Percentiles rank a stretch among this genome's conserved stretches.
Conservation (phyloP, 2,113 vertebrate genomes). For the Dicerorhinus sumatrensis region DNA sequence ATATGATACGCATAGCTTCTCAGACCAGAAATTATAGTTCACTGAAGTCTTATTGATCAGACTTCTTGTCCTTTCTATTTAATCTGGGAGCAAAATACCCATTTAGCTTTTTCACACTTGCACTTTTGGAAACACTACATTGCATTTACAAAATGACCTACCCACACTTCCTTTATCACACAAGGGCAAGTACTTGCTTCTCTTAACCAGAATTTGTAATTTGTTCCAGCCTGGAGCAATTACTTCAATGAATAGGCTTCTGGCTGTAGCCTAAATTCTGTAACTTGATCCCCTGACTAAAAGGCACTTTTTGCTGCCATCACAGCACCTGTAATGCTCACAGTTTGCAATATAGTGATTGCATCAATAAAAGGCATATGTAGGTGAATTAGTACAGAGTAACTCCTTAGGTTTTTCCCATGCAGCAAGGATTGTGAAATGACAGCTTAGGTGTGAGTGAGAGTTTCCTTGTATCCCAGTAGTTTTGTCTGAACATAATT, state of each 20-base stretch:
- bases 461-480: slow-evolving; percentile 33
- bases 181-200: slow-evolving; percentile 12
- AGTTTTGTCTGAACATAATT: slow-evolving; percentile 59
- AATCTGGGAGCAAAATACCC: neutral
- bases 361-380: slow-evolving; percentile 47
- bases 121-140: neutral
- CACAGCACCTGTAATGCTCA: slow-evolving; percentile 27
- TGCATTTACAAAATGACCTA: neutral
- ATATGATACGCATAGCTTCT: neutral
- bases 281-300: slow-evolving; percentile 70
- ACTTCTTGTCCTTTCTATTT: neutral
- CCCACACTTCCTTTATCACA: neutral
- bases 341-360: neutral
- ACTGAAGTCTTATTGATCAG: neutral
- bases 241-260: slow-evolving; percentile 71
- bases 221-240: slow-evolving; percentile 77
- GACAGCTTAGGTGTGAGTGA: slow-evolving; percentile 11
- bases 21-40: neutral
- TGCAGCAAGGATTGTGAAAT: slow-evolving; percentile 33
- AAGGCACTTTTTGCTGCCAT: slow-evolving; percentile 62
- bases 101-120: neutral
- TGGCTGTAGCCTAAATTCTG: slow-evolving; percentile 76
- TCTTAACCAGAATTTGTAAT: slow-evolving; percentile 64
- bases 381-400: neutral
- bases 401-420: neutral